phyloP scores from a whole-genome alignment of 2,113 vertebrate genomes.

The Rousettus leschenaultii region DNA sequence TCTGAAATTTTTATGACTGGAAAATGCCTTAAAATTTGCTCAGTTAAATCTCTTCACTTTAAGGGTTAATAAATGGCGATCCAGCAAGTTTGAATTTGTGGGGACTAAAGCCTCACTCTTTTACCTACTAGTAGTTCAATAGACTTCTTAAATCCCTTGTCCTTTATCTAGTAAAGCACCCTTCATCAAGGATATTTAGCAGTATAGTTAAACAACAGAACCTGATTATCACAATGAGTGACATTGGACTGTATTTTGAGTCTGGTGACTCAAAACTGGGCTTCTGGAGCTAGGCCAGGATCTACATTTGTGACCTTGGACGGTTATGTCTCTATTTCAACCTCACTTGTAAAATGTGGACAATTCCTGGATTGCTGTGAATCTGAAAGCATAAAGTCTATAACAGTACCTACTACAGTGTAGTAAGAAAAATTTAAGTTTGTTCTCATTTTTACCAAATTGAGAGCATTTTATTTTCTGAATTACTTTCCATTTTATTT shows the following conservation, averaged over 20 bases:
- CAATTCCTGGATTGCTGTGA: neutral
- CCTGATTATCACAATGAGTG: neutral
- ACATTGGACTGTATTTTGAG: neutral
- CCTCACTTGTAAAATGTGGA: neutral
- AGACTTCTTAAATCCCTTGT: neutral
- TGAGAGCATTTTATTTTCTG: slow-evolving; percentile 17
- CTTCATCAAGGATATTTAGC: neutral
- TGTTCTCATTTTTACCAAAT: neutral
- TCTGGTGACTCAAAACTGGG: neutral
- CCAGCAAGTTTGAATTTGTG: neutral
- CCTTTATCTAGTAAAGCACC: neutral
- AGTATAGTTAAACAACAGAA: neutral
- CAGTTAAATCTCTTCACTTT: neutral
- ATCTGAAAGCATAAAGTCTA: neutral
- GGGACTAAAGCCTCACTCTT: neutral
- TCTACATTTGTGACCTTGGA: neutral
- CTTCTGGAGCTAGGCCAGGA: neutral
- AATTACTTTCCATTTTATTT: neutral
- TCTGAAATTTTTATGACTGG: neutral
- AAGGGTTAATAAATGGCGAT: neutral
- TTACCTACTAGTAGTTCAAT: neutral
- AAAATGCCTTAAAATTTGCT: neutral
- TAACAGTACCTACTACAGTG: accelerated
- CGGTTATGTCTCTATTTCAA: neutral
- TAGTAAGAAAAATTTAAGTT: neutral